These are phyloP conservation scores for Parascotia fuliginaria DNA, from an alignment of 2,888 invertebrate genomes.

Conservation along the genomic window DNA sequence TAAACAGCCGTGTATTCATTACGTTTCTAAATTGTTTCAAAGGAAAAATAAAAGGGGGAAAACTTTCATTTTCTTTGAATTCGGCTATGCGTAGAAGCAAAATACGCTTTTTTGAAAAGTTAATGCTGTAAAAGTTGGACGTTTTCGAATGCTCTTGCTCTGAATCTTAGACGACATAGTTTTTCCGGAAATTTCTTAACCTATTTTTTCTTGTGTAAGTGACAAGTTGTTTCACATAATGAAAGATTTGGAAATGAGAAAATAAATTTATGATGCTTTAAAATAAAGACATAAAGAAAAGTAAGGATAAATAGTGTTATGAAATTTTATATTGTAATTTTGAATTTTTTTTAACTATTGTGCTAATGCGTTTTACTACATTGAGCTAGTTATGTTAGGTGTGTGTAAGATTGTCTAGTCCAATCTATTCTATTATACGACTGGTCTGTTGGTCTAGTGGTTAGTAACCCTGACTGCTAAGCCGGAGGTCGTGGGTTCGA, in stretches of 20 bases:
- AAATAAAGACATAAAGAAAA: no score
- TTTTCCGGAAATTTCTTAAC: conserved; percentile 14
- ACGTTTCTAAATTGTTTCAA: conserved; percentile 20
- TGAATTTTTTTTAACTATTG: no score
- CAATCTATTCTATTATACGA: no score
- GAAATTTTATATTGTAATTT: no score
- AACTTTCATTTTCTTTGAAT: conserved; percentile 48
- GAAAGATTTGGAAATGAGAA: neutral
- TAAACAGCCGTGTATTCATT: conserved; percentile 16
- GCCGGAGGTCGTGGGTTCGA: no score
- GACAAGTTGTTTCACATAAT: neutral
- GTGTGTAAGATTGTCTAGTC: no score
- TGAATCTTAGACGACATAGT: conserved; percentile 17
- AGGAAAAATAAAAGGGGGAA: conserved; percentile 14
- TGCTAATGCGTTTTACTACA: no score
- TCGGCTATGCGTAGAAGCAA: conserved; percentile 33
- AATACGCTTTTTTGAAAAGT: conserved; percentile 47
- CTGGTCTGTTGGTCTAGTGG: no score
- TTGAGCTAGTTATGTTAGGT: no score
- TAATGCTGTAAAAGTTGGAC: conserved; percentile 43
- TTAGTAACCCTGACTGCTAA: no score
- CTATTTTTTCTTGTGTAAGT: conserved; percentile 8
- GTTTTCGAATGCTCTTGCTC: conserved; percentile 33
- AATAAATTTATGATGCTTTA: no score
- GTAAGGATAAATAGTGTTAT: no score